Base-by-base conservation (phyloP, 2,797 vertebrate genomes). In the Poliocrania exsul region DNA sequence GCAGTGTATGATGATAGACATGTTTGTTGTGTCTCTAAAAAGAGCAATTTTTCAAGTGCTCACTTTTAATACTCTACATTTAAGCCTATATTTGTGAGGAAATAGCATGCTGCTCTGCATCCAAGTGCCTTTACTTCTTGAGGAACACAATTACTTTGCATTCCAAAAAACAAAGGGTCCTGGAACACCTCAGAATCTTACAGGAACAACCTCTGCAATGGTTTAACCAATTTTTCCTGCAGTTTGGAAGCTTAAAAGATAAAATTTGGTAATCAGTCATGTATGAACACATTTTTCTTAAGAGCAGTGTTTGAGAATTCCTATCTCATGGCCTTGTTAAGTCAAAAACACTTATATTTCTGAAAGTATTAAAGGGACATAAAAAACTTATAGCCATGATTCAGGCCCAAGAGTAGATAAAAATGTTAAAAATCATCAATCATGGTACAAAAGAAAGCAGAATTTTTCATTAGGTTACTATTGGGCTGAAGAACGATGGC, bases 281-380 rank as follows among this genome's bases (percentile, higher is more conserved):
- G 53, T 73, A 46, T 78, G 53, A 92, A 70, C 61, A 58, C 24
- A 64, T 81, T 91, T 93, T 73, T 92, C 72, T 62, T 72, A 69
- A 79, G 46, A 88, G 26, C 33, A 47, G 19, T 35, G 31, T 83
- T 81, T 37, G 42, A 81, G 56, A 91, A 79, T 81, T 90, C 70
- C 46, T 65, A 53, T 26, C 70, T 81, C 3, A 0, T 92, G 84
- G 79, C 89, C 94, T 90, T 90, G 71, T 92, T 95, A 88, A 70
- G 80, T 94, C 93, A 95, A 90, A 95, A 81, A 25, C 62, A 87
- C 26, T 91, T 92, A 83, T 4, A 49, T 92, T 96, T 69, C 37
- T 90, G 62, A 69, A 92, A 89, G 37, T 71, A 72, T 70, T 93
- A 87, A 80, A 93, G 46, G 26, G 29, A 28, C 5, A 2, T 91